A percentile compares a stretch with the other conserved stretches of the same genome.
These are phyloP conservation scores for Bembecia ichneumoniformis DNA, from an alignment of 2,888 invertebrate genomes.

Conservation along the genomic window DNA sequence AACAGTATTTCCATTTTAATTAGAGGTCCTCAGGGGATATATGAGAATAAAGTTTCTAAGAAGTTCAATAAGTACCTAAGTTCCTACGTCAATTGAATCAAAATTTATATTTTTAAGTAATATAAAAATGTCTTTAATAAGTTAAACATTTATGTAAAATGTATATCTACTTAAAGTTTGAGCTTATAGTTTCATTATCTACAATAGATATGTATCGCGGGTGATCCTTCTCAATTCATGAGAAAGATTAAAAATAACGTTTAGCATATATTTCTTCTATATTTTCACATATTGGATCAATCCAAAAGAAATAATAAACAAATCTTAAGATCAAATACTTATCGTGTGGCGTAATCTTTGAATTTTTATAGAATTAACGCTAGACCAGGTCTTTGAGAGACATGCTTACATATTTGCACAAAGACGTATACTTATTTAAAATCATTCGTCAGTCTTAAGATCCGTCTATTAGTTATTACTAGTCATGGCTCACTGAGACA, in stretches of 20 bases:
- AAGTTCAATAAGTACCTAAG: no score
- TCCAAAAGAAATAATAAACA: conserved; percentile 47
- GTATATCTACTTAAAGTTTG: conserved; percentile 3
- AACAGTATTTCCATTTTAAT: no score
- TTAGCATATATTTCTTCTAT: conserved; percentile 10
- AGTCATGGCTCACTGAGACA: no score
- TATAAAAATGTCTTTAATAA: no score
- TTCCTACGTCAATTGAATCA: no score
- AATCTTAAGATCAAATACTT: conserved; percentile 43
- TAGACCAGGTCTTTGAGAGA: no score
- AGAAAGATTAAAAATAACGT: conserved; percentile 13
- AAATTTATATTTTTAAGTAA: no score
- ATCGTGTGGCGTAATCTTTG: background rate
- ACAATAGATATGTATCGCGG: conserved; percentile 22
- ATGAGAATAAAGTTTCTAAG: no score
- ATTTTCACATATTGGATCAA: conserved; percentile 6
- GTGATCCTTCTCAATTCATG: conserved; percentile 12
- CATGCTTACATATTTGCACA: background rate
- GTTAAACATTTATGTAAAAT: no score
- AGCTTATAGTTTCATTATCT: conserved; percentile 8
- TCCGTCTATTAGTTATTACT: conserved; percentile 41
- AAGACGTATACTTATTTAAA: no score
- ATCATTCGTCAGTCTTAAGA: conserved; percentile 50
- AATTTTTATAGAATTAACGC: no score
- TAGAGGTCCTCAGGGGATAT: no score